These are phyloP conservation scores for Candidula unifasciata DNA, from an alignment of 2,888 invertebrate species.

Conservation along the genomic window DNA sequence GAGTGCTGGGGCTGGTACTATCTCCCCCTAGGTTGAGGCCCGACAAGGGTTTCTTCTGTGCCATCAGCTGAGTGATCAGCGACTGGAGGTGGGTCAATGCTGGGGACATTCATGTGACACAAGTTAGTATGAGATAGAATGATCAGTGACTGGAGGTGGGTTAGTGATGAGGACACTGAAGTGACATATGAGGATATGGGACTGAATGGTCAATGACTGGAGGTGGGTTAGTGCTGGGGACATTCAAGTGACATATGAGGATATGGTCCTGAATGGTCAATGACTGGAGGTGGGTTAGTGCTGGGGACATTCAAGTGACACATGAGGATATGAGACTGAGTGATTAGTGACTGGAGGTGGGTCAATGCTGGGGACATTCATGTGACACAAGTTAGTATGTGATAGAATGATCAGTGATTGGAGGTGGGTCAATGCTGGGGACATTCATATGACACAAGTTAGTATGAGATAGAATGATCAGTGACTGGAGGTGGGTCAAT, in stretches of 20 bases:
- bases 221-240: slow-evolving; percentile 67
- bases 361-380: slow-evolving; percentile 62
- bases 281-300: slow-evolving; percentile 67
- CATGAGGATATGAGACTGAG: slow-evolving; percentile 34
- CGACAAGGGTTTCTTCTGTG: slow-evolving; percentile 58
- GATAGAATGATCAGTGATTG: slow-evolving; percentile 60
- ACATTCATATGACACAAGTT: not conserved
- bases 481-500: slow-evolving; percentile 67
- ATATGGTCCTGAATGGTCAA: slow-evolving; percentile 56
- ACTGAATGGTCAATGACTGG: slow-evolving; percentile 59
- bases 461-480: too few species aligned
- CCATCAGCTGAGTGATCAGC: slow-evolving; percentile 62
- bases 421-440: slow-evolving; percentile 67
- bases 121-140: slow-evolving; percentile 37
- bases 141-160: slow-evolving; percentile 65
- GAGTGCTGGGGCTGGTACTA: not conserved
- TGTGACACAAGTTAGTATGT: too few species aligned
- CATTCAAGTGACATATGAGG: not conserved
- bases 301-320: slow-evolving; percentile 42
- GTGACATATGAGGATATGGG: not conserved
- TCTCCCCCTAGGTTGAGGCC: slow-evolving; percentile 55
- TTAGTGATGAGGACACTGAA: slow-evolving; percentile 59
- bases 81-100: slow-evolving; percentile 68
- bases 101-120: slow-evolving; percentile 31
- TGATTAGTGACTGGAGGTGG: slow-evolving; percentile 63